A percentile compares a stretch with the other conserved stretches of the same genome.
phyloP scores from a whole-genome alignment of 1,140 invertebrate species.

The Oreohelix idahoensis region DNA sequence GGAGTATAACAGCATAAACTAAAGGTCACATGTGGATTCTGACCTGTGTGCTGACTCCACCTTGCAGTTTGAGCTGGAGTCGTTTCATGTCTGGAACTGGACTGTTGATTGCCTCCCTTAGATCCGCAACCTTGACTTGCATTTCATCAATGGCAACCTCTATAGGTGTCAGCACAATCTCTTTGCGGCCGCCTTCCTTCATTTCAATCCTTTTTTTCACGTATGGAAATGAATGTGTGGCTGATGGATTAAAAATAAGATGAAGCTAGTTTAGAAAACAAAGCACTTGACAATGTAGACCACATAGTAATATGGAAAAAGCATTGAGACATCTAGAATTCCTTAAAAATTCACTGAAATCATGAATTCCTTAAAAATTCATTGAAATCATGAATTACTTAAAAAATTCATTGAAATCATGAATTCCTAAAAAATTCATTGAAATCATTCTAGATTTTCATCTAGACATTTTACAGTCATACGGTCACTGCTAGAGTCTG shows the following conservation, averaged over 20 bases:
- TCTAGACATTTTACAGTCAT: no score
- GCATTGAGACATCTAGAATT: no score
- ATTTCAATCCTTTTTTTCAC: conserved; percentile 90
- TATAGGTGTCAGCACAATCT: conserved; percentile 89
- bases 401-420: no score
- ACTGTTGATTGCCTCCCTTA: conserved; percentile 87
- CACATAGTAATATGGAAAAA: no score
- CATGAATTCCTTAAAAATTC: no score
- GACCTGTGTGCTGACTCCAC: conserved; percentile 88
- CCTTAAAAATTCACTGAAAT: no score
- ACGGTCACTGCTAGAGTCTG: no score
- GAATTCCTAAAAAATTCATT: no score
- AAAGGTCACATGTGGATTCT: background rate
- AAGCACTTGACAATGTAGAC: no score
- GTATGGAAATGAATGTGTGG: conserved; percentile 84
- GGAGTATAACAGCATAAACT: no score
- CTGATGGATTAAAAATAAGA: conserved; percentile 44
- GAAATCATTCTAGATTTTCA: no score
- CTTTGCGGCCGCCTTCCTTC: conserved; percentile 77
- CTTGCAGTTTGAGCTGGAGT: conserved; percentile 88
- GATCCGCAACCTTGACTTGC: conserved; percentile 84
- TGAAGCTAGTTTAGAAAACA: background rate
- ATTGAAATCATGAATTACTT: no score
- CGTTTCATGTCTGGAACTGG: conserved; percentile 89
- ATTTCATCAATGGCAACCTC: conserved; percentile 96